A percentile compares a stretch with the other conserved stretches of the same genome.
phyloP scores from a whole-genome alignment of 1,140 invertebrate species.

The Temnothorax nylanderi region DNA sequence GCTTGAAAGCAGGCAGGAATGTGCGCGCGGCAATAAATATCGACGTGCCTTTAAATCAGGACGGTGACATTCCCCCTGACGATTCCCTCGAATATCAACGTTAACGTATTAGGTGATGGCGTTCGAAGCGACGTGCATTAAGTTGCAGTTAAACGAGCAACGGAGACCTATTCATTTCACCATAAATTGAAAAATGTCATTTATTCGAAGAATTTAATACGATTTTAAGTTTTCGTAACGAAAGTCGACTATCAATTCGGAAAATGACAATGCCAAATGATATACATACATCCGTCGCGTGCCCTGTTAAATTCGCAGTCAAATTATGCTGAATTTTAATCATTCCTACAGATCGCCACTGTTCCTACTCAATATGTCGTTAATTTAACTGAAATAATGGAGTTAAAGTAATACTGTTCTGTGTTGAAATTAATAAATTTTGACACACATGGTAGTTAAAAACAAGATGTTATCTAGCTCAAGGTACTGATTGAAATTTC shows the following conservation, averaged over 20 bases:
- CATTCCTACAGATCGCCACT: too few relatives aligned
- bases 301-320: too few relatives aligned
- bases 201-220: too few relatives aligned
- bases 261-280: background rate
- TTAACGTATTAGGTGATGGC: background rate
- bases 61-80: background rate
- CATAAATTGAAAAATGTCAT: background rate
- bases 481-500: too few relatives aligned
- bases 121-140: background rate
- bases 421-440: too few relatives aligned
- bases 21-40: constrained; percentile 57
- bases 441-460: too few relatives aligned
- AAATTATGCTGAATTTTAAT: too few relatives aligned
- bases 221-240: background rate
- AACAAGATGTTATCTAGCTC: too few relatives aligned
- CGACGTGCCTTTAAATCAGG: constrained; percentile 20
- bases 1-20: constrained; percentile 36
- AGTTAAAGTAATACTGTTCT: too few relatives aligned
- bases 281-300: background rate
- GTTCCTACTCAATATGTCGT: too few relatives aligned
- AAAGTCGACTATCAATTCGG: background rate
- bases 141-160: background rate
- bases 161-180: background rate
- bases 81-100: constrained; percentile 5
- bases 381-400: too few relatives aligned